These are phyloP conservation scores for Corythaixoides concolor DNA, from an alignment of 2,113 vertebrate species.

Conservation along the genomic window DNA sequence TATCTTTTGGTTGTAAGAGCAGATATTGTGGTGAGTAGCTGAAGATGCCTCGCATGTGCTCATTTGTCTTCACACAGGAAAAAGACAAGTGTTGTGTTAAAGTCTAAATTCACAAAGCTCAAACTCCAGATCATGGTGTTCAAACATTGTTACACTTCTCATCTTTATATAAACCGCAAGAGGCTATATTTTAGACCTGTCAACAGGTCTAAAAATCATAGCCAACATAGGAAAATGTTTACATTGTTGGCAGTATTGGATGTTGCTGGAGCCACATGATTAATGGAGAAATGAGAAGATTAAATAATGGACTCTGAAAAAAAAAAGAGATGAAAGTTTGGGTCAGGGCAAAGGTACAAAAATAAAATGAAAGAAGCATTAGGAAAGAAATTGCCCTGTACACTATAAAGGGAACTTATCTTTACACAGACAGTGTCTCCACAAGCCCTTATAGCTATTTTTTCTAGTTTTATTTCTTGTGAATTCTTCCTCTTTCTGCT, in stretches of 20 bases:
- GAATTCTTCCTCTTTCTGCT: neutral
- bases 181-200: conserved; percentile 5
- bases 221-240: neutral
- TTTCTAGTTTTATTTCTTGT: neutral
- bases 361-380: neutral
- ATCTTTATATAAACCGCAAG: neutral
- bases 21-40: neutral
- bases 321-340: neutral
- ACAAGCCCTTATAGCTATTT: neutral
- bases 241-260: neutral
- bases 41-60: neutral
- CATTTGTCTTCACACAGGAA: neutral
- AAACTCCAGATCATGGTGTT: neutral
- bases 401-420: neutral
- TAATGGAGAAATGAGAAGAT: conserved; percentile 29
- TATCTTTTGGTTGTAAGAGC: neutral
- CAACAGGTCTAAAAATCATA: neutral
- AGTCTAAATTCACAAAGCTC: neutral
- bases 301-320: neutral
- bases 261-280: neutral
- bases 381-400: neutral
- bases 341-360: neutral
- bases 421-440: neutral
- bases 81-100: neutral
- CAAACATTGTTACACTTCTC: conserved; percentile 1